phyloP scores from a whole-genome alignment of 2,113 vertebrate genomes.

The Brienomyrus brachyistius region DNA sequence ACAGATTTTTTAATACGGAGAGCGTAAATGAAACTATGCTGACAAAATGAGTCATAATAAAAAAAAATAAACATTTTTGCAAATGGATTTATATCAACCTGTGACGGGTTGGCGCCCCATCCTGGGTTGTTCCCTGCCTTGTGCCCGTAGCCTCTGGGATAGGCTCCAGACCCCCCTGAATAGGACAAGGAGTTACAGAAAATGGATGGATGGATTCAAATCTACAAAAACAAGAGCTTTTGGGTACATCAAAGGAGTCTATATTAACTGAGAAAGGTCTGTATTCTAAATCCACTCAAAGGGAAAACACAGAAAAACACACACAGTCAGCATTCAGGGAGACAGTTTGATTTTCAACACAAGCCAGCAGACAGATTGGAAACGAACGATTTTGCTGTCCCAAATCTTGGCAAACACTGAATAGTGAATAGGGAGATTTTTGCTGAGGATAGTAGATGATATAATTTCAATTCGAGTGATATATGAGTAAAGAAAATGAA shows the following conservation, averaged over 20 bases:
- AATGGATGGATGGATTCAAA: not conserved
- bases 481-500: not conserved
- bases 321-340: not conserved
- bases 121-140: not conserved
- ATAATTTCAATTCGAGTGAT: constrained; percentile 11
- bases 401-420: not conserved
- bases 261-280: not conserved
- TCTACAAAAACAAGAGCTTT: not conserved
- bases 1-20: not conserved
- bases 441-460: not conserved
- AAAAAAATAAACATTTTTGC: not conserved
- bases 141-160: not conserved
- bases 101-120: not conserved
- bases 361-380: not conserved
- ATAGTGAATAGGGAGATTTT: not conserved
- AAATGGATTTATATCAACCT: not conserved
- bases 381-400: not conserved
- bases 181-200: not conserved
- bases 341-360: not conserved
- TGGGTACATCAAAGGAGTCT: not conserved
- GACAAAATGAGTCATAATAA: not conserved
- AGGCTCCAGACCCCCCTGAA: not conserved
- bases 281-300: not conserved
- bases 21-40: not conserved
- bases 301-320: not conserved